These are phyloP conservation scores for Poeciliopsis retropinna DNA, from an alignment of 2,113 vertebrate genomes.

Conservation along the genomic window DNA sequence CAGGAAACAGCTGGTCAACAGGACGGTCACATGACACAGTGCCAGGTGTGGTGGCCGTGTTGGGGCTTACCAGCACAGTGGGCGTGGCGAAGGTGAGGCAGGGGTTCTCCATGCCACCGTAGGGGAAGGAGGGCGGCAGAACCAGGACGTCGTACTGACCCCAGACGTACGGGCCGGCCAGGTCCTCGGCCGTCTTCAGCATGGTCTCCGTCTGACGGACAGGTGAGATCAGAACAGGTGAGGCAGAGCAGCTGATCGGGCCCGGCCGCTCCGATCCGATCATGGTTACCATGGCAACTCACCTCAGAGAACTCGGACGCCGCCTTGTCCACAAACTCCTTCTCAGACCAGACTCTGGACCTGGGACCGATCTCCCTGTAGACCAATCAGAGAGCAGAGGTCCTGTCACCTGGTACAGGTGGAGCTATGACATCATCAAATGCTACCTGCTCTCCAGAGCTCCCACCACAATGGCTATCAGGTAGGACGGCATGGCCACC, in stretches of 20 bases:
- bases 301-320: conserved; percentile 96
- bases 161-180: conserved; percentile 95
- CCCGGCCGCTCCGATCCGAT: too few species aligned
- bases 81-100: conserved; percentile 97
- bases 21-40: neutral
- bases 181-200: conserved; percentile 90
- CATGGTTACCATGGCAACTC: conserved; percentile 16
- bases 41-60: neutral
- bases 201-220: conserved; percentile 90
- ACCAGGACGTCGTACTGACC: conserved; percentile 94
- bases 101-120: conserved; percentile 98
- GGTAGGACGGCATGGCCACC: conserved; percentile 94
- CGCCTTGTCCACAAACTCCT: conserved; percentile 90
- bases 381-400: conserved; percentile 40
- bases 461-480: conserved; percentile 94
- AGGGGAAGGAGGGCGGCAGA: conserved; percentile 95
- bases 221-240: neutral
- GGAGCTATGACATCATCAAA: neutral
- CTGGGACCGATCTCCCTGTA: conserved; percentile 91
- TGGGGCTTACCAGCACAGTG: conserved; percentile 86
- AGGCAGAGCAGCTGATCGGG: too few species aligned
- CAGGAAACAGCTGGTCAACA: conserved; percentile 6
- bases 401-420: conserved; percentile 1
- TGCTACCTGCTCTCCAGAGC: conserved; percentile 92
- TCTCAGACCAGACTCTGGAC: conserved; percentile 94